These are phyloP conservation scores for Steinernema carpocapsae DNA, from an alignment of 2,888 invertebrate species.

Conservation along the genomic window DNA sequence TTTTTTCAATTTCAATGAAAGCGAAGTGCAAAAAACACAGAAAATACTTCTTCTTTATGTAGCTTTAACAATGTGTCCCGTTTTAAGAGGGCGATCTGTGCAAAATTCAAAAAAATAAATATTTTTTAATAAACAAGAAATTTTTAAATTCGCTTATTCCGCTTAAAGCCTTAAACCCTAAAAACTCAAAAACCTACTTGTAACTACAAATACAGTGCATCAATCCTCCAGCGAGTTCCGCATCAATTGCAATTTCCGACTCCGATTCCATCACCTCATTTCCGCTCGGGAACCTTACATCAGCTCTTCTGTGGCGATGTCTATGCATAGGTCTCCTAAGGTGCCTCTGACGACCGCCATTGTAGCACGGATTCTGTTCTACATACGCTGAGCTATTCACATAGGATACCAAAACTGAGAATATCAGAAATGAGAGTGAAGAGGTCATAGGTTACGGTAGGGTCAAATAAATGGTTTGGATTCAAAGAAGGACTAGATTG, in stretches of 20 bases:
- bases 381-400: neutral
- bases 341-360: conserved; percentile 5
- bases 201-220: conserved; percentile 2
- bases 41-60: too few relatives aligned
- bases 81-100: too few relatives aligned
- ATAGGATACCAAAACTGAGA: neutral
- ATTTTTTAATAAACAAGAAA: too few relatives aligned
- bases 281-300: neutral
- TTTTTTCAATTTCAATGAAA: too few relatives aligned
- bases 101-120: too few relatives aligned
- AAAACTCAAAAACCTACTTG: neutral
- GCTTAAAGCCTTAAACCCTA: neutral
- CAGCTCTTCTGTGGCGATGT: neutral
- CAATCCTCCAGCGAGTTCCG: neutral
- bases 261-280: neutral
- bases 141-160: too few relatives aligned
- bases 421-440: neutral
- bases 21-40: too few relatives aligned
- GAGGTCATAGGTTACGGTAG: neutral
- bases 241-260: conserved; percentile 2
- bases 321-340: neutral
- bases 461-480: neutral
- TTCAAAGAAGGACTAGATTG: neutral
- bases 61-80: too few relatives aligned
- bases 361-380: conserved; percentile 3